Evolutionary conservation across 2,797 vertebrate genomes (phyloP).

Genomic region (Pygocentrus nattereri): DNA sequence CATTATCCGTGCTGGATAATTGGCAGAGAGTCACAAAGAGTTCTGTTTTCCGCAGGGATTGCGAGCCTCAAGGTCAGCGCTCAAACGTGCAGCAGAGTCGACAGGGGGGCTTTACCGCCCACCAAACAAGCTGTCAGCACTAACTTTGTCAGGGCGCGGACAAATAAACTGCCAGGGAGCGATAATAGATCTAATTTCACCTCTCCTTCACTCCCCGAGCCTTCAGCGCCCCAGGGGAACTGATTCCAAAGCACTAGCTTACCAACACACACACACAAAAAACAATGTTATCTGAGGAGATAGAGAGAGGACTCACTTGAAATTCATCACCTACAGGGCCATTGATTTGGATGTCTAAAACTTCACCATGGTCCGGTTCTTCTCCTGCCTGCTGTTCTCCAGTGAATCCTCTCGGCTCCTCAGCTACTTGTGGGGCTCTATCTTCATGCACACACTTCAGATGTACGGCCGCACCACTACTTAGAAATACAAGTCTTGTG

Average conservation of each 20-base stretch:
- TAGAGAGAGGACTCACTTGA: constrained; percentile 79
- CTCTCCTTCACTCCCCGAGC: constrained; percentile 71
- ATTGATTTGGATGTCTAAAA: constrained; percentile 88
- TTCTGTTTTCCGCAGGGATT: constrained; percentile 79
- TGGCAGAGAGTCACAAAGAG: constrained; percentile 87
- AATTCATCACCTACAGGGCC: constrained; percentile 85
- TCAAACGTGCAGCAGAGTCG: constrained; percentile 78
- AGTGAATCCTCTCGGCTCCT: constrained; percentile 15
- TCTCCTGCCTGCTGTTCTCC: constrained; percentile 73
- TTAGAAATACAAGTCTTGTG: not conserved
- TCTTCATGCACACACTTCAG: not conserved
- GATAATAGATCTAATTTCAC: constrained; percentile 85
- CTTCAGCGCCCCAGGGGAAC: constrained; percentile 53
- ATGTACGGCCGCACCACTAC: not conserved
- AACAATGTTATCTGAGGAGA: constrained; percentile 61
- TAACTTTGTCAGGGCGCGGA: constrained; percentile 88
- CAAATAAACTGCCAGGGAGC: constrained; percentile 89
- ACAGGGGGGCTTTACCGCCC: constrained; percentile 85
- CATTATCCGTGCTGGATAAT: constrained; percentile 85
- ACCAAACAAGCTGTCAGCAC: constrained; percentile 93
- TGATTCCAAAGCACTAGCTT: constrained; percentile 45
- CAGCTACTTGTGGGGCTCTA: constrained; percentile 8
- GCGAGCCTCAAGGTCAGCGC: constrained; percentile 89
- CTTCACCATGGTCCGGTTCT: constrained; percentile 77
- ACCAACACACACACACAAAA: constrained; percentile 36